phyloP scores from a whole-genome alignment of 2,113 vertebrate species.

The Ptilonorhynchus violaceus region DNA sequence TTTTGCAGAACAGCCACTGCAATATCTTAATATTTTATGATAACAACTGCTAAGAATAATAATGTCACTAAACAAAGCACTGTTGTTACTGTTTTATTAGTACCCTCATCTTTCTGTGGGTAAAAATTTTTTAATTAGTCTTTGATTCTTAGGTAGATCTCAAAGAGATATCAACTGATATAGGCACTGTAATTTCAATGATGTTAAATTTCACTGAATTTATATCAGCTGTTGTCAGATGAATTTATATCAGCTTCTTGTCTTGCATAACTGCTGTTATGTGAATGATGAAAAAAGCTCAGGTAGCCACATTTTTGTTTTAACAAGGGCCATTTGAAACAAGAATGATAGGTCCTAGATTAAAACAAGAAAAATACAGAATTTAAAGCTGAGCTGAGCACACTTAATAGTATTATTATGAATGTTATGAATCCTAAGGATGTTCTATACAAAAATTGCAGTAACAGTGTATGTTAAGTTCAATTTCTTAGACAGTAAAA shows the following conservation, averaged over 20 bases:
- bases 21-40: not conserved
- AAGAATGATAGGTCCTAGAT: not conserved
- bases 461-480: not conserved
- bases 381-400: not conserved
- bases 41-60: not conserved
- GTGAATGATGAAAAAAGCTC: not conserved
- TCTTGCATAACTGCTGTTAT: not conserved
- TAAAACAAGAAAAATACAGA: not conserved
- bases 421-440: not conserved
- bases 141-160: not conserved
- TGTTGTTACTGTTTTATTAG: not conserved
- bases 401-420: not conserved
- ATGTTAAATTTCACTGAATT: not conserved
- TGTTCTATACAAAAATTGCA: not conserved
- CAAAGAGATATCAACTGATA: not conserved
- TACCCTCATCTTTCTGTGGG: not conserved
- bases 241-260: not conserved
- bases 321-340: not conserved
- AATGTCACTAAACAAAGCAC: not conserved
- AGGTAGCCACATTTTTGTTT: not conserved
- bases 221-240: not conserved
- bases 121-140: not conserved
- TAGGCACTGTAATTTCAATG: not conserved
- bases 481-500: not conserved
- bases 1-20: not conserved